These are phyloP conservation scores for Hyperoodon ampullatus DNA, from an alignment of 2,113 vertebrate species.

Conservation along the genomic window DNA sequence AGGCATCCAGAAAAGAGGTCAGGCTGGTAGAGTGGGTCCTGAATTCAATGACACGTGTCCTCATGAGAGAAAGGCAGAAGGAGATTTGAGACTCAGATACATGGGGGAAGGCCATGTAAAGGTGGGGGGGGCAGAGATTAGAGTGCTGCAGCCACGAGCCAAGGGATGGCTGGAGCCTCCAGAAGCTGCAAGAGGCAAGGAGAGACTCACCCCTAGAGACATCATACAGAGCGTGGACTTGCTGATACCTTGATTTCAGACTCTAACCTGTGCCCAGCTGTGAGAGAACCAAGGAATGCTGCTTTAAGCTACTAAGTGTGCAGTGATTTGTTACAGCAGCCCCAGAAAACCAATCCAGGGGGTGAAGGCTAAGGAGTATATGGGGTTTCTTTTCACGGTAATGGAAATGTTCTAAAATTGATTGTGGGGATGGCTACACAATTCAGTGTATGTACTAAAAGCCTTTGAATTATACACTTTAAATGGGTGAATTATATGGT, in stretches of 20 bases:
- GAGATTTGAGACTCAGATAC: neutral
- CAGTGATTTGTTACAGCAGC: neutral
- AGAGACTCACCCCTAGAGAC: neutral
- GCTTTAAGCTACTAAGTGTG: neutral
- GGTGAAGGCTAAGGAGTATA: too few relatives aligned
- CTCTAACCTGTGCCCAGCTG: neutral
- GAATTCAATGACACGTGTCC: rapidly evolving
- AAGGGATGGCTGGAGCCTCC: rapidly evolving
- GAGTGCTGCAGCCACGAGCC: neutral
- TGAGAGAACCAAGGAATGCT: neutral
- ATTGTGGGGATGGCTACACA: neutral
- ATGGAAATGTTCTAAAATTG: neutral
- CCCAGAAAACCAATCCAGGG: neutral
- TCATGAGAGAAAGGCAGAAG: neutral
- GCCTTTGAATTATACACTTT: too few relatives aligned
- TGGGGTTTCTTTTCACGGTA: too few relatives aligned
- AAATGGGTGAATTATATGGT: neutral
- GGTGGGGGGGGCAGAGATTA: neutral
- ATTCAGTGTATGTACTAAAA: neutral
- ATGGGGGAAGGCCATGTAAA: neutral
- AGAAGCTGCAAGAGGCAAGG: neutral
- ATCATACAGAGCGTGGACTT: rapidly evolving
- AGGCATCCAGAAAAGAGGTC: too few relatives aligned
- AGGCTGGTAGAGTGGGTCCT: too few relatives aligned
- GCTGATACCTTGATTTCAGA: neutral